Conservation (phyloP, 2,113 vertebrate species). For the Connochaetes taurinus region DNA sequence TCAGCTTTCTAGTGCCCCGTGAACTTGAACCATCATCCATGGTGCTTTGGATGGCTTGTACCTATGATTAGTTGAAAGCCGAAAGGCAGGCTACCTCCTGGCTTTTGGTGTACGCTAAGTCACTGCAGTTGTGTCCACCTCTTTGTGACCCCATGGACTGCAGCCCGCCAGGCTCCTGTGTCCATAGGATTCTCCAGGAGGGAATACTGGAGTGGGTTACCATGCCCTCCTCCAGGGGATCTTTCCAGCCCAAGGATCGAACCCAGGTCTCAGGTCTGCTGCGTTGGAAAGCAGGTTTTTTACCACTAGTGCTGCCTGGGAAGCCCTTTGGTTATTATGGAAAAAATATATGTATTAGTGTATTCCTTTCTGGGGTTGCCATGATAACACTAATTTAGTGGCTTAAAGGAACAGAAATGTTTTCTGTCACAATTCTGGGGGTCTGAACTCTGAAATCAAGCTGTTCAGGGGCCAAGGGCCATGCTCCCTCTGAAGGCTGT, state of each 20-base stretch:
- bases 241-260: not conserved
- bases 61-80: rapidly evolving
- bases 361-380: not conserved
- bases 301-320: not conserved
- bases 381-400: rapidly evolving
- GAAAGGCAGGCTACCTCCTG: not conserved
- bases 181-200: not conserved
- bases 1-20: rapidly evolving
- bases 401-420: not conserved
- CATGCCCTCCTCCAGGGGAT: not conserved
- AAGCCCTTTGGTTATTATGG: not conserved
- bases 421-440: rapidly evolving
- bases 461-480: not conserved
- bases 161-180: not conserved
- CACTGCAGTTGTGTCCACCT: not conserved
- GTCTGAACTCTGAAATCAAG: not conserved
- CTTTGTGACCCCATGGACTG: not conserved
- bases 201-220: not conserved
- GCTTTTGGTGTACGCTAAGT: not conserved
- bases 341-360: rapidly evolving
- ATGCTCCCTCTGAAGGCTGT: rapidly evolving
- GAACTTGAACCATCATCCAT: rapidly evolving
- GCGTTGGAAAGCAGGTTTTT: not conserved
- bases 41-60: rapidly evolving
- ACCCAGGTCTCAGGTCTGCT: not conserved